Base-by-base conservation (phyloP, 2,888 invertebrate genomes). In the Drosophila leonis region DNA sequence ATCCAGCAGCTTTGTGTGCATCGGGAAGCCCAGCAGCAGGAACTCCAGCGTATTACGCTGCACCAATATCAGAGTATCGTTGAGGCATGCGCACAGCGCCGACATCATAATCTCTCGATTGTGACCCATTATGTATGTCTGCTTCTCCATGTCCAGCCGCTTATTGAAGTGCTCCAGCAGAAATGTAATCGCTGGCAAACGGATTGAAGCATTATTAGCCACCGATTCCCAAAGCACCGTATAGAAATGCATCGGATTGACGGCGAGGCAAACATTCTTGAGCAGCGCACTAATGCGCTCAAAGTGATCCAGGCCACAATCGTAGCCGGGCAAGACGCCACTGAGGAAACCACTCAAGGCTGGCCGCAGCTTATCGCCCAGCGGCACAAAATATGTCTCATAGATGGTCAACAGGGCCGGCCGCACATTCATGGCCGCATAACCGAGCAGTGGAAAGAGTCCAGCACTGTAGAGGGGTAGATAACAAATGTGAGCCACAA, bases 341-440 rank as follows among this genome's bases (percentile, higher is more conserved):
- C 97, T 93, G n/a, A 98, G 93, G 91, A 98, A 96, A 2, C 98
- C 98, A 91, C 97, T 96, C 37, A 98, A 93, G 0, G 97, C 97
- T 8, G 98, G 98, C 64, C 96, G 83, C 65, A 93, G 74, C 67
- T 92, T 92, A 81, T 95, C 95, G 42, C 97, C 96, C 77, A 98
- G 94, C 15, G 97, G 97, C 57, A 98, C 96, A 93, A 98, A 97
- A 93, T 97, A 97, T 15, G 95, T 96, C 93, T 98, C 98, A 92
- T 98, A 98, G 59, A 98, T 95, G 49, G 95, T 95, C 75, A 98
- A 93, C 66, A 98, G 93, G 2, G 96, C 95, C 8, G 97, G 97
- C 83, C 97, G 95, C 33, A 98, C 98, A 93, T 96, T 97, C 96
- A 98, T 97, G 20, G 97, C 97, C 55, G 98, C 97, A 93, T 97